These are phyloP conservation scores for Synanthedon andrenaeformis DNA, from an alignment of 2,888 invertebrate genomes.

Conservation along the genomic window DNA sequence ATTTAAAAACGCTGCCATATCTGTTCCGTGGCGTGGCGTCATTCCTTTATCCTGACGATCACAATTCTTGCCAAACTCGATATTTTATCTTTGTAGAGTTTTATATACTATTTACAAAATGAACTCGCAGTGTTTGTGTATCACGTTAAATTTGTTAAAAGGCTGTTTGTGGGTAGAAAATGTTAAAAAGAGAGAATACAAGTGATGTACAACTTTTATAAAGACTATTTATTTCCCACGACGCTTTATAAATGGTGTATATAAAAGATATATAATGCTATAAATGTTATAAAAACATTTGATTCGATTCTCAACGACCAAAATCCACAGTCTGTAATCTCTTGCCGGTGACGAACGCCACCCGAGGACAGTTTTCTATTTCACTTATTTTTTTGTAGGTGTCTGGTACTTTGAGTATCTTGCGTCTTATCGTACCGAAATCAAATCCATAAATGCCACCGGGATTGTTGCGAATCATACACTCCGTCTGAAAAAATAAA, in stretches of 20 bases:
- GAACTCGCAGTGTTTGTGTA: conserved; percentile 65
- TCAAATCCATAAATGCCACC: conserved; percentile 71
- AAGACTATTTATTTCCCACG: conserved; percentile 25
- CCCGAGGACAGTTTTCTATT: conserved; percentile 53
- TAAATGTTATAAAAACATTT: no score
- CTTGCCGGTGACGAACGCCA: conserved; percentile 69
- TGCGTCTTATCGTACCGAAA: conserved; percentile 59
- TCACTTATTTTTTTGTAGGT: conserved; percentile 45
- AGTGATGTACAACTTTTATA: conserved; percentile 62
- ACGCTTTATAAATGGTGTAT: no score
- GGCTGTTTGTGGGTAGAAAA: conserved; percentile 64
- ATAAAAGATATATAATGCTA: no score
- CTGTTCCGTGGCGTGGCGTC: background rate
- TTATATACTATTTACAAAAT: conserved; percentile 68
- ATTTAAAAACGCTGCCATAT: no score
- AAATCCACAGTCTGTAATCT: conserved; percentile 69
- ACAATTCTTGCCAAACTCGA: conserved; percentile 64
- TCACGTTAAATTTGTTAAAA: conserved; percentile 59
- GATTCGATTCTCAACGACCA: conserved; percentile 16
- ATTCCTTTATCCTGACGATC: background rate
- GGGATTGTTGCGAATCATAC: conserved; percentile 63
- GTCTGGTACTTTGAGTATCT: conserved; percentile 29
- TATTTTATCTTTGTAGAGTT: conserved; percentile 69
- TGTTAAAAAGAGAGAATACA: conserved; percentile 60
- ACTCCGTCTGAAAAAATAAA: conserved; percentile 58